Evolutionary conservation across 2,888 invertebrate species (phyloP), one percentile per base, ranked within the genome.

Genomic region (Lordiphosa fenestrarum): DNA sequence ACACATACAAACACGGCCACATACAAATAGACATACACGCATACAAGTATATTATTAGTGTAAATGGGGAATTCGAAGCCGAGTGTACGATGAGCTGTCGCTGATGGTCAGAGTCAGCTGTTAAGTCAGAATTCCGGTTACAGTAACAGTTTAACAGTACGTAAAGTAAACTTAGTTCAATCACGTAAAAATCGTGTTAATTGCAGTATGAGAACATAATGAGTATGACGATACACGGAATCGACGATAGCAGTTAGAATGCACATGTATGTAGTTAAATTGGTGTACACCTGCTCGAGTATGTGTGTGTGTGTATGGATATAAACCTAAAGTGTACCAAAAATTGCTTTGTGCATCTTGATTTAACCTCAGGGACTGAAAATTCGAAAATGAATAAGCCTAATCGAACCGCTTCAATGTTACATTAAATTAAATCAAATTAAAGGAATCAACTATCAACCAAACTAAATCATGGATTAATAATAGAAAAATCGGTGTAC

Each of bases 41-140:
- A 60, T 59, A 66, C 56, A 70, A 69, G 67, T 62, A 74, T 67
- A 78, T 82, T 72, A 78, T 76, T 76, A 76, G 81, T 70, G 74
- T 73, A 84, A 85, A 85, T 76, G 77, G 76, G 67, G 64, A 65
- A 71, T 62, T 55, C 53, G 71, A 66, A 62, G 63, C 49, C 23
- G 47, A 55, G 69, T 59, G 55, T 53, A 55, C 33, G 44, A 44
- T 44, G 41, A 66, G 56, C 57, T 64, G 75, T 66, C 62, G 61
- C 63, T 71, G 68, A 71, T 74, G 57, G 69, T 69, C 73, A 72
- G 54, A 63, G 77, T 73, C 78, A 73, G 74, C 68, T 78, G 58
- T 66, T 65, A 66, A 69, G 82, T 82, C 72, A 66, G 56, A 80
- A 61, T 69, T 66, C 54, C 61, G 73, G 63, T 72, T 66, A 65